Evolutionary conservation across 2,797 vertebrate genomes (phyloP).

Genomic region (Danio tinwini): DNA sequence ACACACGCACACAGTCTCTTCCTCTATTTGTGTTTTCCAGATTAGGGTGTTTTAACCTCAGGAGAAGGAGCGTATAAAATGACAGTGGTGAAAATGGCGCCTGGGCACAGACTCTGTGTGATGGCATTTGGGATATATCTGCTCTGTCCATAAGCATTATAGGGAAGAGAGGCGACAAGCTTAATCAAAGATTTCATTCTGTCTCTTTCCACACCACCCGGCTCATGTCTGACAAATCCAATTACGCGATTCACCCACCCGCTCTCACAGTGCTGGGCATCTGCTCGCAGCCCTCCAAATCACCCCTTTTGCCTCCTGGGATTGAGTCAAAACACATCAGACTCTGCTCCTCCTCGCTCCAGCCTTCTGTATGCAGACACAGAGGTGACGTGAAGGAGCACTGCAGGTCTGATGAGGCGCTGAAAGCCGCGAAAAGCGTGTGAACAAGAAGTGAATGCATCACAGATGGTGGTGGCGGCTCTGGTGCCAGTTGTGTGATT

Average conservation of each 20-base stretch:
- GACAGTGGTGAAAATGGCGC: conserved; percentile 21
- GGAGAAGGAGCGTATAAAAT: neutral
- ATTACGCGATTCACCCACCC: conserved; percentile 52
- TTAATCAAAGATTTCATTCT: conserved; percentile 75
- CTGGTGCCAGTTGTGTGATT: neutral
- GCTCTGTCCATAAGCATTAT: conserved; percentile 52
- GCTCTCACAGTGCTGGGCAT: conserved; percentile 31
- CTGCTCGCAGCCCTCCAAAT: conserved; percentile 35
- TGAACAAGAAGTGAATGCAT: neutral
- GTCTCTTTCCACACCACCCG: conserved; percentile 56
- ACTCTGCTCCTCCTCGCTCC: conserved; percentile 19
- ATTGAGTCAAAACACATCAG: conserved; percentile 36
- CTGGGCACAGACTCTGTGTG: conserved; percentile 2
- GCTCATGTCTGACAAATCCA: conserved; percentile 64
- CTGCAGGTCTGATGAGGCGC: conserved; percentile 24
- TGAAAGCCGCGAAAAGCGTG: neutral
- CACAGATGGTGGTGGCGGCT: neutral
- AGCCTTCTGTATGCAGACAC: conserved; percentile 25
- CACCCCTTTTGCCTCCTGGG: conserved; percentile 35
- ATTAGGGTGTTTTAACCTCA: neutral
- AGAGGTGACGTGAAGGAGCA: conserved; percentile 2
- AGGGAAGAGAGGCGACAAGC: conserved; percentile 60
- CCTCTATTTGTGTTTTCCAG: neutral
- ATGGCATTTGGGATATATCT: conserved; percentile 46
- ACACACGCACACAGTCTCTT: neutral